These are phyloP conservation scores for Labrus mixtus DNA, from an alignment of 2,113 vertebrate genomes.

Conservation along the genomic window DNA sequence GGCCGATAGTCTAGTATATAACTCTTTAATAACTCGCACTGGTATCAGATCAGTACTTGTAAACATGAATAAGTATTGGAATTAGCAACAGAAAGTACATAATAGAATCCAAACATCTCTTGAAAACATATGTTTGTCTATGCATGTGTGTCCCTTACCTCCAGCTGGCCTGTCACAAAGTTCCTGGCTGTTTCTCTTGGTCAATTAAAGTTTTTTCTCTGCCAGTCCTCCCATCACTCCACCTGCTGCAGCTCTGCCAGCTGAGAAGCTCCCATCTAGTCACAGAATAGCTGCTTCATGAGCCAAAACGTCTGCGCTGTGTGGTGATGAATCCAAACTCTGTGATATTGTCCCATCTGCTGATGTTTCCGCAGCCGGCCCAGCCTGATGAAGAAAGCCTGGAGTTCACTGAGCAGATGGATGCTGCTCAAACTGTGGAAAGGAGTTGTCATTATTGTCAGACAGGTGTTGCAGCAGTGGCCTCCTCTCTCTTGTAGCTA, in stretches of 20 bases:
- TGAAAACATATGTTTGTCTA: no score
- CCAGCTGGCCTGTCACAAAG: neutral
- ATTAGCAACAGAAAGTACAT: no score
- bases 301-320: conserved; percentile 7
- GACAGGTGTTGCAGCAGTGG: conserved; percentile 11
- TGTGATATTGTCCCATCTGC: conserved; percentile 40
- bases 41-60: no score
- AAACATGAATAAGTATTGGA: no score
- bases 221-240: conserved; percentile 35
- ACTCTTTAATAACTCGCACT: no score
- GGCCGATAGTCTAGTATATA: no score
- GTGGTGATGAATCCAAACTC: conserved; percentile 30
- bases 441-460: neutral
- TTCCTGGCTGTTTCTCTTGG: neutral
- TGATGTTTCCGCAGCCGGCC: conserved; percentile 2
- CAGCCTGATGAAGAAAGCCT: conserved; percentile 6
- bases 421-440: conserved; percentile 3
- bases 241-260: conserved; percentile 26
- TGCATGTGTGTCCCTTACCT: neutral
- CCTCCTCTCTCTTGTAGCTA: neutral
- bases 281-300: neutral
- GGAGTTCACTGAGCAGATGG: conserved; percentile 34
- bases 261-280: conserved; percentile 15
- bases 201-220: neutral
- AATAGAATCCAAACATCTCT: no score